Base-by-base conservation (phyloP, 2,113 vertebrate species). In the Hassar affinis region DNA sequence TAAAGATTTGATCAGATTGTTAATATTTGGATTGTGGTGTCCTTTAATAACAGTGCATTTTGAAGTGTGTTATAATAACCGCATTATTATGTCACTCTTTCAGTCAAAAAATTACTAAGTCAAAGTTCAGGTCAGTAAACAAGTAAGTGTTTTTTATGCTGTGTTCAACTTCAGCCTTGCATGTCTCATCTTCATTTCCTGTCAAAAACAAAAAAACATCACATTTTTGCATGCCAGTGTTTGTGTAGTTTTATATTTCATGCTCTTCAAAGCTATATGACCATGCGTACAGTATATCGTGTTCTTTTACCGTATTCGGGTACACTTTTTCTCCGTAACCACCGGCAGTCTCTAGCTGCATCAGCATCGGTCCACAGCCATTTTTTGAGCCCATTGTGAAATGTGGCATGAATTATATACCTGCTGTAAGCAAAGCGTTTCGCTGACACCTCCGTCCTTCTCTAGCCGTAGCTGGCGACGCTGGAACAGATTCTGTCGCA, bases 61-160 rank as follows among this genome's bases (percentile, higher is more conserved):
- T 42, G 6, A 79, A 35, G 45, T 66, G 61, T 56, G 15, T 71
- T 54, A 22, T 79, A 68, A 64, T 71, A 88, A 90, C 81, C 61
- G 14, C 81, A 69, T 88, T 56, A 84, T 92, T 59, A 88, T 91
- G 88, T 89, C 83, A 88, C 85, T 88, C 86, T 95, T 94, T 81
- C 93, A 99, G 97, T 95, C 96, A 97, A 94, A 96, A 97, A 93
- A 97, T 99, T 90, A 96, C 96, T 90, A 98, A 98, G 92, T 98
- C 97, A 93, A 98, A 97, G 90, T 96, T 95, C 97, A 99, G 98
- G 97, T 99, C 89, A 97, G 97, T 99, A 91, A 86, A 35, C 51
- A 57, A 79, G 42, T 84, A 27, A n/a, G 71, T 80, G 85, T 85
- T 35, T 82, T 27, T 11, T 77, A 18, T 64, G 61, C 68, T 80